Percentiles rank a stretch among this genome's conserved stretches.
Conservation (phyloP, 1,140 invertebrate species). For the Leucophenga varia region DNA sequence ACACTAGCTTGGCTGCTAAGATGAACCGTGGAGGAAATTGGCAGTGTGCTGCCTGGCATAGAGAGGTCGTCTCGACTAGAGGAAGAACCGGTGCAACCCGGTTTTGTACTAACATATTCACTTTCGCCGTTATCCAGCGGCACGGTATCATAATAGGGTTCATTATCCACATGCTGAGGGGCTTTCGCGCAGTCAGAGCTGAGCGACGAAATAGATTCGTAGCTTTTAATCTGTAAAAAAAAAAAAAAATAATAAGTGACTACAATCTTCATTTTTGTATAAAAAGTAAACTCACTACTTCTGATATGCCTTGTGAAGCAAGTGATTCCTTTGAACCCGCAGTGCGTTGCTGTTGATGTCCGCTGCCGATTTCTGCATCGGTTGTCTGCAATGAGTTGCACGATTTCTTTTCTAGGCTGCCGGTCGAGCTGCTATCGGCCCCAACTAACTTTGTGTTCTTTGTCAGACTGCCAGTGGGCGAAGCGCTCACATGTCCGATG, state of each 20-base stretch:
- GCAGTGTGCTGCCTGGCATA: constrained; percentile 64
- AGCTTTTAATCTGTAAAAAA: constrained; percentile 61
- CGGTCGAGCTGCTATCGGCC: constrained; percentile 46
- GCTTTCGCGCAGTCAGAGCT: constrained; percentile 56
- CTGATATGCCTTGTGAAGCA: constrained; percentile 52
- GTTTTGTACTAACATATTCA: constrained; percentile 76
- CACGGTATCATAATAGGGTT: constrained; percentile 82
- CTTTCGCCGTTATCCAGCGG: constrained; percentile 73
- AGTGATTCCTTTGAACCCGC: constrained; percentile 52
- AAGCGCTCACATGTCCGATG: constrained; percentile 26
- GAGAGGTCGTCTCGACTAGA: constrained; percentile 65
- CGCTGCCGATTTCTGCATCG: constrained; percentile 26
- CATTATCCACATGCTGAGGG: constrained; percentile 57
- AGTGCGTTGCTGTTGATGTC: constrained; percentile 18
- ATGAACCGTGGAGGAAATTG: constrained; percentile 35
- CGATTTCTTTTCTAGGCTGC: constrained; percentile 51
- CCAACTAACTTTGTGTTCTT: constrained; percentile 33
- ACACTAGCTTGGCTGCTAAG: constrained; percentile 51
- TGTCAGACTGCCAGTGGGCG: constrained; percentile 43
- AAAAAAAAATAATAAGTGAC: neutral
- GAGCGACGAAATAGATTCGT: constrained; percentile 64
- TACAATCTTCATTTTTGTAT: neutral
- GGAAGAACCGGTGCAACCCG: constrained; percentile 62
- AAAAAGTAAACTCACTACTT: constrained; percentile 37
- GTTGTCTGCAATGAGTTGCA: constrained; percentile 36